Base-by-base conservation (phyloP, 2,113 vertebrate genomes). In the Halcyon malimbica region DNA sequence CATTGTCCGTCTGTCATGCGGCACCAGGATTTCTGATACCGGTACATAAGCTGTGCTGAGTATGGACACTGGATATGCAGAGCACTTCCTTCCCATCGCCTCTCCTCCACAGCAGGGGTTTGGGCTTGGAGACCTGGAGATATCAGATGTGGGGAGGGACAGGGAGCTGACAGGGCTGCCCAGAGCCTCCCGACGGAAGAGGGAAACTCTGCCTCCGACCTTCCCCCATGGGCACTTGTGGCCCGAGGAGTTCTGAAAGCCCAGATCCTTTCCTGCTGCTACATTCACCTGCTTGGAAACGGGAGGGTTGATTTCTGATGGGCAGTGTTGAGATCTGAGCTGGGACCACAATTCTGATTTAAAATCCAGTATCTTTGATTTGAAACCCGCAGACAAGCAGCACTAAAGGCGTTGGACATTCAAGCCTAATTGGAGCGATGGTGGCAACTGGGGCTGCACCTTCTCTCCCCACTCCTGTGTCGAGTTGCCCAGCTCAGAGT, bases 1-100 rank as follows among this genome's bases (percentile, higher is more conserved):
- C 48, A 87, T 6, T 0, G 0, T 1, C 0, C 2, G 1, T 0
- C 7, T n/a, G 0, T 60, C 42, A 4, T 0, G 9, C 13, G 83
- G 78, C 69, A 95, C 97, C 97, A 98, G 28, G 11, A 39, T 81
- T 96, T 97, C 25, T 0, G 7, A 0, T 33, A 37, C 12, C 1
- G 0, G 0, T 20, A 26, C 10, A 3, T 4, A 18, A 1, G 4
- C 7, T 1, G 3, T 29, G 6, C 10, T 37, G 23, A 5, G 29
- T 97, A 98, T 56, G 63, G 35, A 53, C 97, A 98, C 46, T 53
- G 9, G 24, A 98, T 1, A 1, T 26, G 15, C 21, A 98, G 62
- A 3, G 79, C 57, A 75, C 57, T 48, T 56, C 98, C 97, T 46
- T 98, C 98, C 0, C 2, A 13, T 5, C 1, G 60, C 3, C 16